Evolutionary conservation across 1,140 invertebrate genomes (phyloP).

Genomic region (Zelostemma sp.): DNA sequence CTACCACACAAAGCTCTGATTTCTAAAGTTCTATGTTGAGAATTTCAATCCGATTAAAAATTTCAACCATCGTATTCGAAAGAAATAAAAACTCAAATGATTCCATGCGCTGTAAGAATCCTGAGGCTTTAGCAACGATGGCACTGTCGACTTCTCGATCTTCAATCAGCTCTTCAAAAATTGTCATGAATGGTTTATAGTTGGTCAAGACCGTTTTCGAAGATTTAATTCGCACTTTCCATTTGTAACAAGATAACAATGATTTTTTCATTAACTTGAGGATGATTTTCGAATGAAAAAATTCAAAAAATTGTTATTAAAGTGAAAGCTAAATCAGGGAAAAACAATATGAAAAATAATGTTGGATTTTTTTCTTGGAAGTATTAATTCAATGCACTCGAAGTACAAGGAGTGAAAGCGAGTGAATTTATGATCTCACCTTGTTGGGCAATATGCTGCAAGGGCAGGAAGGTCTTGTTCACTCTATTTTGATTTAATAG

Average conservation of each 20-base stretch:
- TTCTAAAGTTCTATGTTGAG: too few species aligned
- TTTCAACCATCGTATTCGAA: conserved; percentile 13
- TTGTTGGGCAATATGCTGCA: conserved; percentile 1
- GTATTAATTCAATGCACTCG: too few species aligned
- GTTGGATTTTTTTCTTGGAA: background rate
- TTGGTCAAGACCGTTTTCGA: conserved; percentile 12
- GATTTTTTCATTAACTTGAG: background rate
- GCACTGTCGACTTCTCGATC: conserved; percentile 7
- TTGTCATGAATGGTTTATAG: conserved; percentile 3
- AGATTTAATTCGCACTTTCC: conserved; percentile 16
- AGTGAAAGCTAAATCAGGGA: background rate
- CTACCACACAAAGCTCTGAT: conserved; percentile 9
- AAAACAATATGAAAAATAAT: background rate
- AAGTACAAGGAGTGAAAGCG: too few species aligned
- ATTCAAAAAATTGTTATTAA: too few species aligned
- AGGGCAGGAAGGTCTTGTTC: background rate
- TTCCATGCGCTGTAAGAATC: conserved; percentile 7
- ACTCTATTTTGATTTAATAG: background rate
- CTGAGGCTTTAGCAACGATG: conserved; percentile 6
- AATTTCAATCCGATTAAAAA: too few species aligned
- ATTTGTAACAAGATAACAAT: background rate
- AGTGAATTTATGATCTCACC: background rate
- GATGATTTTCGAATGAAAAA: too few species aligned
- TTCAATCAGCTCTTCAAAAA: conserved; percentile 6
- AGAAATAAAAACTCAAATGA: conserved; percentile 17